Evolutionary conservation across 2,888 invertebrate species (phyloP).

Genomic region (Caenorhabditis sp.): DNA sequence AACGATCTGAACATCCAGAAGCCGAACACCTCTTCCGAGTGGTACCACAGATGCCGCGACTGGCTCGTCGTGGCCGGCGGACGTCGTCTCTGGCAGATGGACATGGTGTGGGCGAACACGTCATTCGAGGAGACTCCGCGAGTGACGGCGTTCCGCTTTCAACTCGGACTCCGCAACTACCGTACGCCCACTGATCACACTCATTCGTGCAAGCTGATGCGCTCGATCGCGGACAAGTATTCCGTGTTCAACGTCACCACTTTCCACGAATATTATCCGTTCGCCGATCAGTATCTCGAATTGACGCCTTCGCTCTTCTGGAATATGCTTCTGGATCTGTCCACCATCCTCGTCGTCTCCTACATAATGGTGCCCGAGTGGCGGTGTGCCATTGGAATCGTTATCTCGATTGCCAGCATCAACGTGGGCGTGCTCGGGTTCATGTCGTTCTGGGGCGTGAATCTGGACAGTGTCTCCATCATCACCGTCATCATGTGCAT

Average conservation of each 20-base stretch:
- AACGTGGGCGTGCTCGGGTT: constrained; percentile 78
- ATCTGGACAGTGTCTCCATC: constrained; percentile 89
- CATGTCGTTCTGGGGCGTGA: constrained; percentile 82
- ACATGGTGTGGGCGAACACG: constrained; percentile 75
- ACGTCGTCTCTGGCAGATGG: constrained; percentile 76
- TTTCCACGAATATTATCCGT: constrained; percentile 95
- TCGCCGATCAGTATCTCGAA: constrained; percentile 85
- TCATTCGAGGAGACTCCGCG: constrained; percentile 30
- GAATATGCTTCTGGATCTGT: constrained; percentile 90
- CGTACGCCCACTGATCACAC: constrained; percentile 78
- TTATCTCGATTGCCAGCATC: constrained; percentile 87
- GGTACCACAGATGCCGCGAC: constrained; percentile 74
- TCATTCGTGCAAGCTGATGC: constrained; percentile 79
- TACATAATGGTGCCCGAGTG: constrained; percentile 94
- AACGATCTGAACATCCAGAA: constrained; percentile 63
- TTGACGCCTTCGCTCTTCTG: constrained; percentile 76
- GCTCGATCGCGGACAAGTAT: constrained; percentile 67
- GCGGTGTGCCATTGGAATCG: constrained; percentile 92
- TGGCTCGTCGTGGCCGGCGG: constrained; percentile 78
- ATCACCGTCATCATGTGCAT: constrained; percentile 96
- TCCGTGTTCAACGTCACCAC: constrained; percentile 87
- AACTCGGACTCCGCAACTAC: constrained; percentile 77
- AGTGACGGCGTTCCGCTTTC: constrained; percentile 76
- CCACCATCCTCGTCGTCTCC: constrained; percentile 93
- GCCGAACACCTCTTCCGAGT: constrained; percentile 71